Percentiles rank a stretch among this genome's conserved stretches.
phyloP scores from a whole-genome alignment of 2,888 invertebrate species.

The Tenthredo livida region DNA sequence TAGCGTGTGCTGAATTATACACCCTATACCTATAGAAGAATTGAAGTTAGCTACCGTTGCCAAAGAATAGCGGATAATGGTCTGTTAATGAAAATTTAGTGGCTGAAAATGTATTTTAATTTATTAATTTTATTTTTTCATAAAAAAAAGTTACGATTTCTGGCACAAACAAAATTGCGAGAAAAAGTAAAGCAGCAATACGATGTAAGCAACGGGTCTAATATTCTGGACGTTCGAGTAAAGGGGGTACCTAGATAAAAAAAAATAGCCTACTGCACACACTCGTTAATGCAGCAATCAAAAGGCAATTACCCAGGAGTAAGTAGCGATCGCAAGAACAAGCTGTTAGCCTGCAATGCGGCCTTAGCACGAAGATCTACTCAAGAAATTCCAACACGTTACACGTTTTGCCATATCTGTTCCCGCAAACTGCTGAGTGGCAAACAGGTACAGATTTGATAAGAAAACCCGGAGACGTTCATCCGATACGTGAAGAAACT shows the following conservation, averaged over 20 bases:
- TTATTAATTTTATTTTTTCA: background rate
- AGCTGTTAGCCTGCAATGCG: conserved; percentile 65
- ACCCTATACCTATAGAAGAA: conserved; percentile 52
- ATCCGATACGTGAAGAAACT: conserved; percentile 23
- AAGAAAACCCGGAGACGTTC: conserved; percentile 39
- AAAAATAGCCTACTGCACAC: conserved; percentile 60
- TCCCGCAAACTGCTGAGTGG: conserved; percentile 27
- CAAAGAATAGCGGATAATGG: conserved; percentile 25
- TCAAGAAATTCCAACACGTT: conserved; percentile 69
- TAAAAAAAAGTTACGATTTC: background rate
- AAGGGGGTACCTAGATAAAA: background rate
- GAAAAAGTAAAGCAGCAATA: background rate
- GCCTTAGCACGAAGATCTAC: conserved; percentile 62
- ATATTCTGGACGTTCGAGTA: conserved; percentile 6
- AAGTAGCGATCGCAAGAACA: conserved; percentile 62
- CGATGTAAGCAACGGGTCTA: background rate
- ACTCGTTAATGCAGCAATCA: conserved; percentile 69
- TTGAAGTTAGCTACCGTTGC: conserved; percentile 61
- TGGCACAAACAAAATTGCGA: background rate
- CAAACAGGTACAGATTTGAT: conserved; percentile 40
- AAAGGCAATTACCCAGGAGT: conserved; percentile 63
- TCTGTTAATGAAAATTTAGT: conserved; percentile 15
- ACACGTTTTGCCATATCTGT: conserved; percentile 50
- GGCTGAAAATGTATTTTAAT: background rate
- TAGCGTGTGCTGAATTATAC: conserved; percentile 58